A percentile compares a stretch with the other conserved stretches of the same genome.
Conservation (phyloP, 2,888 invertebrate species). For the Zeuzera pyrina region DNA sequence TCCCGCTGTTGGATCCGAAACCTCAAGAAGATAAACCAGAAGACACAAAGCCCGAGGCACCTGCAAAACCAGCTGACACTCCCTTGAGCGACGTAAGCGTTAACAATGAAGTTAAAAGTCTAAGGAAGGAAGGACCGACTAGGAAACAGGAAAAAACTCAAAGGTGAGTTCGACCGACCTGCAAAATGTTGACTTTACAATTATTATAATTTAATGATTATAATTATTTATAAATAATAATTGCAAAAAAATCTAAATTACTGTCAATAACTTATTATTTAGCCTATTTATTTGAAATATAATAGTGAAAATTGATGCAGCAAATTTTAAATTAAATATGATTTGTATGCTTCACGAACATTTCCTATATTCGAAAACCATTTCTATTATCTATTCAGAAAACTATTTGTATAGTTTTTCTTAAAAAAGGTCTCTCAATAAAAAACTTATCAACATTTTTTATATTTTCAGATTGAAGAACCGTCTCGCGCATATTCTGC, state of each 20-base stretch:
- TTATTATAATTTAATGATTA: too few species aligned
- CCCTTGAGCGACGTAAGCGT: conserved; percentile 40
- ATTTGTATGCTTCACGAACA: too few species aligned
- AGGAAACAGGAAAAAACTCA: conserved; percentile 53
- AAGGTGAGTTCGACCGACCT: conserved; percentile 50
- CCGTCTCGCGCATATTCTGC: conserved; percentile 64
- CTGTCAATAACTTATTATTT: too few species aligned
- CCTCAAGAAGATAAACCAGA: conserved; percentile 19
- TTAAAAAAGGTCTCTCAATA: background rate
- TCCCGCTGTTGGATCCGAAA: conserved; percentile 10
- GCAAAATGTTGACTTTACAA: too few species aligned
- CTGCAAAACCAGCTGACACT: conserved; percentile 15
- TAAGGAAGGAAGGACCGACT: conserved; percentile 40
- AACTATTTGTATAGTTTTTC: too few species aligned
- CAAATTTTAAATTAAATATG: too few species aligned
- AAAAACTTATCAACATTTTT: conserved; percentile 6
- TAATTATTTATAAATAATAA: too few species aligned
- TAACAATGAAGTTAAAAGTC: conserved; percentile 31
- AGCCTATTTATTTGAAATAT: too few species aligned
- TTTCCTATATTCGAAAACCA: too few species aligned
- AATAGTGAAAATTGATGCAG: too few species aligned
- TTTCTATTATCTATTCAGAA: too few species aligned
- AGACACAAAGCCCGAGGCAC: conserved; percentile 15
- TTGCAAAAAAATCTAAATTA: too few species aligned
- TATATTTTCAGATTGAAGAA: conserved; percentile 61